Evolutionary conservation across 2,113 vertebrate species (phyloP), one percentile per base, ranked within the genome.

Genomic region (Motacilla tschutschensis): DNA sequence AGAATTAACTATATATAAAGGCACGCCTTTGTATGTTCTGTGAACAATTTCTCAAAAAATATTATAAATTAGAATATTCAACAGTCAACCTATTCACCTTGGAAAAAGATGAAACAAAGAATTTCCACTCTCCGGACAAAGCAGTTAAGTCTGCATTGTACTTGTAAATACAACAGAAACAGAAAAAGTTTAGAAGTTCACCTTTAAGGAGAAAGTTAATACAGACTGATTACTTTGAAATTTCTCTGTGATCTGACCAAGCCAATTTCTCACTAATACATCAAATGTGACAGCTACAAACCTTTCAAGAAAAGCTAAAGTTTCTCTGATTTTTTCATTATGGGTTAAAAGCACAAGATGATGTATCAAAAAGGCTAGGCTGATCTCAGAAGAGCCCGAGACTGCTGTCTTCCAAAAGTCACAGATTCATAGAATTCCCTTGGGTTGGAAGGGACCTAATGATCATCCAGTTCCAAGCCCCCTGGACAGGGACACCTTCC

Each of bases 401-500:
- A 14, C 5, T 64, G 15, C 17, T 31, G 6, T 58, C 19, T 78
- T 15, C 10, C 41, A 17, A 17, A 57, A 60, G 43, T 29, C 36
- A 57, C 1, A 29, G 43, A 29, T 59, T 44, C 44, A 44, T 7
- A 28, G 22, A 51, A 28, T 12, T 12, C 16, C n/a, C 25, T 63
- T 35, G 24, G 14, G 38, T 43, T 51, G 38, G 19, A 85, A 72
- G 28, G 22, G 8, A 33, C 12, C 7, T 43, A 43, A 43, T 13
- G 18, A 38, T 9, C 2, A 3, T 8, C 15, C 10, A 18, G 26
- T 24, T 63, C 31, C 14, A 78, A 36, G 0, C 0, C 10, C 25
- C 2, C 12, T 28, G 3, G 14, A 41, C 31, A 26, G 21, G 8
- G 35, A 31, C 57, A 78, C 10, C 4, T 50, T 9, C 9, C 24